Conservation (phyloP, 64 coral and sea anemone genomes). For the Dendronephthya gigantea region DNA sequence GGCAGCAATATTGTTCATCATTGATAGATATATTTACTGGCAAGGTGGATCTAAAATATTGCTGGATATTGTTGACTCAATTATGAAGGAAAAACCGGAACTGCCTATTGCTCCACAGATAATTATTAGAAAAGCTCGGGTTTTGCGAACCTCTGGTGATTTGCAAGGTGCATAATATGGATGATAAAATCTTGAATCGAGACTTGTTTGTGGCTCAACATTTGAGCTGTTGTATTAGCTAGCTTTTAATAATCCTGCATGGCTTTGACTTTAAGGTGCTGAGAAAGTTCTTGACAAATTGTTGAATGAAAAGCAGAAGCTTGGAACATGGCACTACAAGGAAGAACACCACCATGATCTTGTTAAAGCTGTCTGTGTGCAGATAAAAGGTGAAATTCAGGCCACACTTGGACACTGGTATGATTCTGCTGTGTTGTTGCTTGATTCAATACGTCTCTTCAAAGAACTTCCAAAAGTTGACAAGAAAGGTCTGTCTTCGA, state of each 20-base stretch:
- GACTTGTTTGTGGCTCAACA: too few relatives aligned
- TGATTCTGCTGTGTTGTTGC: constrained; percentile 34
- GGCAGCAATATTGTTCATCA: constrained; percentile 67
- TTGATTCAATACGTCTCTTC: constrained; percentile 53
- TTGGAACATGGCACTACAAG: constrained; percentile 65
- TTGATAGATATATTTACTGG: constrained; percentile 91
- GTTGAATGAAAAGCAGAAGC: constrained; percentile 36
- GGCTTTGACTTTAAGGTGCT: constrained; percentile 43
- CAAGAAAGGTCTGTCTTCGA: constrained; percentile 35
- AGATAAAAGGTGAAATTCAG: constrained; percentile 95
- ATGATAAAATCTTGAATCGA: too few relatives aligned
- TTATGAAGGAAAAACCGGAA: constrained; percentile 41
- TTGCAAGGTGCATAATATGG: constrained; percentile 55
- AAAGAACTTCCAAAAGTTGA: constrained; percentile 52
- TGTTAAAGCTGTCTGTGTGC: constrained; percentile 67
- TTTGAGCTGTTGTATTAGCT: too few relatives aligned
- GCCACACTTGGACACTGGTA: constrained; percentile 61
- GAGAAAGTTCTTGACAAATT: constrained; percentile 71
- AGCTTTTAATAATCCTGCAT: too few relatives aligned
- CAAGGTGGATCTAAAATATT: constrained; percentile 52
- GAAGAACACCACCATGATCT: constrained; percentile 51
- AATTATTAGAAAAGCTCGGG: constrained; percentile 68
- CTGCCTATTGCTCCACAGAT: constrained; percentile 80
- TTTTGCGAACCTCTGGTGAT: constrained; percentile 71
- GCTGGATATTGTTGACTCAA: constrained; percentile 53